These are phyloP conservation scores for Chaetops frenatus DNA, from an alignment of 2,113 vertebrate species.

Conservation along the genomic window DNA sequence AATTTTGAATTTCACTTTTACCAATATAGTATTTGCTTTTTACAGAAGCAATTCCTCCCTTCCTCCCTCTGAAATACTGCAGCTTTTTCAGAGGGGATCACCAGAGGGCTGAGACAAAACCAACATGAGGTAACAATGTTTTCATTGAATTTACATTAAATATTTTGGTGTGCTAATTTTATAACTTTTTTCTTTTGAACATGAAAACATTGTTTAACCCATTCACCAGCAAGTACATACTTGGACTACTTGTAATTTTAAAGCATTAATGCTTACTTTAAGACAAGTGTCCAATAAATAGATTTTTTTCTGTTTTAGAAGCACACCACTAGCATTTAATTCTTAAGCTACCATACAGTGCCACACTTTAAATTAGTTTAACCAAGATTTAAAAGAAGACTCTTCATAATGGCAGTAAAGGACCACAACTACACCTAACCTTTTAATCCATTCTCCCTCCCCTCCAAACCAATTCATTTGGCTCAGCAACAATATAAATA, in stretches of 20 bases:
- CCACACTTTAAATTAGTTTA: background rate
- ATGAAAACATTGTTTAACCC: conserved; percentile 24
- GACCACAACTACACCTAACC: background rate
- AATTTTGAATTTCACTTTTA: background rate
- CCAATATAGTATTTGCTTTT: background rate
- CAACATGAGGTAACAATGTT: background rate
- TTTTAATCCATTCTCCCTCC: background rate
- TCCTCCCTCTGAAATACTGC: background rate
- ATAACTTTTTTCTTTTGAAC: background rate
- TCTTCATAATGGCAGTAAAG: background rate
- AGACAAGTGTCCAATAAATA: background rate
- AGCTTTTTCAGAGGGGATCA: background rate
- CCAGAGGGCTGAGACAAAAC: background rate
- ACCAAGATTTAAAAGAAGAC: background rate
- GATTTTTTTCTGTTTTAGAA: conserved; percentile 16
- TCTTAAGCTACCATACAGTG: background rate
- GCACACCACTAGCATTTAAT: background rate
- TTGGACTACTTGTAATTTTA: background rate
- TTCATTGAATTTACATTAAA: background rate
- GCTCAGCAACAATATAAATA: background rate
- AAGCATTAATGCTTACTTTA: background rate
- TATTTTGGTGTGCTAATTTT: background rate
- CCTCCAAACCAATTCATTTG: background rate
- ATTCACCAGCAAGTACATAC: conserved; percentile 33
- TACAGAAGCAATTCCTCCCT: background rate